Conservation (phyloP, 1,140 invertebrate species). For the Hyles euphorbiae region DNA sequence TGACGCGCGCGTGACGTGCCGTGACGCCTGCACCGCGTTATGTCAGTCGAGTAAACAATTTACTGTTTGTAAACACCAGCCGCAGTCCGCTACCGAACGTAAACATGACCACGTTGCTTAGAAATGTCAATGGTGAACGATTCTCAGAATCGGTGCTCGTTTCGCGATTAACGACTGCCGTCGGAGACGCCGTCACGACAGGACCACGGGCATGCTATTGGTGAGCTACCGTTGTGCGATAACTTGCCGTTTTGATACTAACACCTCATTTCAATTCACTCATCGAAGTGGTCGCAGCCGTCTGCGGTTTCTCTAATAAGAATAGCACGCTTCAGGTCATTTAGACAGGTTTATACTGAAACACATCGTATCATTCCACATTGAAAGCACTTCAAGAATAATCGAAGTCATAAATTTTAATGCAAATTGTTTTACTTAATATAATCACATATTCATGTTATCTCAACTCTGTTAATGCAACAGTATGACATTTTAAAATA, state of each 20-base stretch:
- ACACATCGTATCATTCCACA: too few relatives aligned
- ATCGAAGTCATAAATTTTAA: too few relatives aligned
- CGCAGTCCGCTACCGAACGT: slow-evolving; percentile 36
- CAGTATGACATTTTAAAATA: too few relatives aligned
- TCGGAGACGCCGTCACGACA: neutral
- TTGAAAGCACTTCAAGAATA: too few relatives aligned
- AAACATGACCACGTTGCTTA: slow-evolving; percentile 55
- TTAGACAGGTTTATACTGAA: too few relatives aligned
- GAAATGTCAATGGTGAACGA: slow-evolving; percentile 45
- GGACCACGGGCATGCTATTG: neutral
- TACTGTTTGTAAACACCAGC: slow-evolving; percentile 64
- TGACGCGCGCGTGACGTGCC: slow-evolving; percentile 46
- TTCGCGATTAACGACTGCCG: slow-evolving; percentile 19
- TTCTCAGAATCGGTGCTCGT: slow-evolving; percentile 19
- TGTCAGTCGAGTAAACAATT: slow-evolving; percentile 55
- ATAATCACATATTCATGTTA: too few relatives aligned
- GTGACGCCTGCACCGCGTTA: slow-evolving; percentile 42
- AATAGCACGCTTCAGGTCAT: too few relatives aligned
- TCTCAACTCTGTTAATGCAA: too few relatives aligned
- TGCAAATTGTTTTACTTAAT: too few relatives aligned
- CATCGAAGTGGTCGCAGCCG: too few relatives aligned
- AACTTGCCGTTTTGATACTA: neutral
- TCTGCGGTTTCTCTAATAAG: too few relatives aligned
- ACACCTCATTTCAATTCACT: too few relatives aligned
- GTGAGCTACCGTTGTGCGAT: neutral